Base-by-base conservation (phyloP, 2,113 vertebrate genomes). In the Monopterus albus region DNA sequence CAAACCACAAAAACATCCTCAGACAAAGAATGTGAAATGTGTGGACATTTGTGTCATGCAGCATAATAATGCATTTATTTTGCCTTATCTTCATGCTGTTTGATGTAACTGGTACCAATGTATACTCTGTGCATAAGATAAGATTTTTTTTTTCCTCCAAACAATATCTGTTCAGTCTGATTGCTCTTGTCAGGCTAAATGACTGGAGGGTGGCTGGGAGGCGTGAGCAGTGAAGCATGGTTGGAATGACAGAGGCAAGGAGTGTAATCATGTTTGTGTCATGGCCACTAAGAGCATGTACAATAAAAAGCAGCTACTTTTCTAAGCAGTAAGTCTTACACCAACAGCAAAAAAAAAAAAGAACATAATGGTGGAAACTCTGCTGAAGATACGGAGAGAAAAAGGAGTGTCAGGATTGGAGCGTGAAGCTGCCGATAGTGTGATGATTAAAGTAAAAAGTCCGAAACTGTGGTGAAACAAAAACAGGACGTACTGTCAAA, bases 301-400 rank as follows among this genome's bases (percentile, higher is more conserved):
- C 56, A 26, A 23, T 46, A 23, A 42, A 57, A 43, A 42, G 45
- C 29, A 9, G 39, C 59, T 72, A 29, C 33, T 46, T 12, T 18
- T 65, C 69, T 83, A 85, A 83, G 70, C 80, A 64, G 63, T 58
- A 49, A 42, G 47, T 57, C 55, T 60, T 72, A 70, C 45, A 63
- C 73, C 25, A 65, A 50, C 38, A 45, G 31, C 50, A 21, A 29
- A 5, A 46, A 63, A 25, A 52, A 8, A 15, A 7, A 17, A 40
- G 36, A 65, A 51, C 14, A 31, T 50, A 15, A 28, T 4, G 17
- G 26, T 2, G 17, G 25, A 60, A 47, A 46, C 52, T 18, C 43
- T 29, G 29, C 29, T 29, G 43, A 25, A 49, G 26, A 36, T 5
- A 25, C 15, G 20, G 38, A 26, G 13, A 5, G 1, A 23, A 12